phyloP scores from a whole-genome alignment of 2,797 vertebrate species.

The Momotus momota region DNA sequence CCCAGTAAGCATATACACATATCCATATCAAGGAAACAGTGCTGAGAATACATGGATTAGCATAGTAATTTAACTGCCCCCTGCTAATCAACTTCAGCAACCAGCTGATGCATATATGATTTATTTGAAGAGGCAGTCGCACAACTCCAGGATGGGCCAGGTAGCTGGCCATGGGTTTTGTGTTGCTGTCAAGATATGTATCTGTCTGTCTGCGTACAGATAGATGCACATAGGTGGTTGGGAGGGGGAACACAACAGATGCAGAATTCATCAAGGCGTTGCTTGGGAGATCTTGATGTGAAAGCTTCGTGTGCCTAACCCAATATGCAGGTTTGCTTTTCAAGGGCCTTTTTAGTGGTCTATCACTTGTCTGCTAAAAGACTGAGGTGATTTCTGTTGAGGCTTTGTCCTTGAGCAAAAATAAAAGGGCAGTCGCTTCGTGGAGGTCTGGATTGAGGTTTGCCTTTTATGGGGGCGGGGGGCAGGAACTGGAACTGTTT shows the following conservation, averaged over 20 bases:
- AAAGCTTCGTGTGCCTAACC: not conserved
- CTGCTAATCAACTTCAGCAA: conserved; percentile 71
- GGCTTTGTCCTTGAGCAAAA: not conserved
- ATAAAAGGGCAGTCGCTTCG: not conserved
- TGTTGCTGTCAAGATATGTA: not conserved
- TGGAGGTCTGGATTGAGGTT: not conserved
- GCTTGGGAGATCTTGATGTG: not conserved
- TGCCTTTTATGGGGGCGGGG: not conserved
- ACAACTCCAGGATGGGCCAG: not conserved
- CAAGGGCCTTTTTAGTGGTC: not conserved
- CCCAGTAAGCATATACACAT: conserved; percentile 65
- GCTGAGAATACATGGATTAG: conserved; percentile 76
- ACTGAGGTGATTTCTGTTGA: not conserved
- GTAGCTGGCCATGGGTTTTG: conserved; percentile 4
- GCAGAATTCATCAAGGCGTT: not conserved
- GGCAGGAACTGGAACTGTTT: not conserved
- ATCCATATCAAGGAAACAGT: conserved; percentile 78
- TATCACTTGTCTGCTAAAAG: not conserved
- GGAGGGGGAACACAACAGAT: not conserved
- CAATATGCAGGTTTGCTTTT: not conserved
- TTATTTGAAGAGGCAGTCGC: conserved; percentile 16
- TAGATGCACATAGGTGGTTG: not conserved
- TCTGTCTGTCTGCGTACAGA: not conserved
- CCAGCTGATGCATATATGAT: conserved; percentile 69
- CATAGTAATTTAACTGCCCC: conserved; percentile 77